Evolutionary conservation across 2,888 invertebrate species (phyloP).

Genomic region (Punctoribates punctum): DNA sequence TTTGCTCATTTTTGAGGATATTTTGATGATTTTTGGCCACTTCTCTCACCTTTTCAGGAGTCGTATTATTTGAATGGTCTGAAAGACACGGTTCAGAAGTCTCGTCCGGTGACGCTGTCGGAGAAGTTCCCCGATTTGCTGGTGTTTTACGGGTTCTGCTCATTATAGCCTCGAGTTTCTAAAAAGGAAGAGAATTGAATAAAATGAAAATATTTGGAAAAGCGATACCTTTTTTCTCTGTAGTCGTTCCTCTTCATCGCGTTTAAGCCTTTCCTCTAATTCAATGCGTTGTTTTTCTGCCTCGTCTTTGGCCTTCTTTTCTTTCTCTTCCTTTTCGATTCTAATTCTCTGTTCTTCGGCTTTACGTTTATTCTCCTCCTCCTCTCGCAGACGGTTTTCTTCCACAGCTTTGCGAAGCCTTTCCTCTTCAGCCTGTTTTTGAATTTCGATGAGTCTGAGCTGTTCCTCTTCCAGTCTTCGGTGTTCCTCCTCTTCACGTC

Average conservation of each 20-base stretch:
- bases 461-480: constrained; percentile 75
- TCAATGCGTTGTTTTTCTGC: constrained; percentile 60
- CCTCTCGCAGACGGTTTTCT: constrained; percentile 50
- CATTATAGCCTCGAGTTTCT: constrained; percentile 86
- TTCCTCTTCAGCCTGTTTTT: constrained; percentile 76
- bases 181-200: not conserved
- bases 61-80: not conserved
- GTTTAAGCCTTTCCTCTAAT: constrained; percentile 65
- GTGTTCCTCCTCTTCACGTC: constrained; percentile 78
- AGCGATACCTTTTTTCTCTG: constrained; percentile 67
- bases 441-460: constrained; percentile 60
- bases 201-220: constrained; percentile 18
- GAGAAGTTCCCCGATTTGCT: not conserved
- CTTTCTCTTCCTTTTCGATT: constrained; percentile 47
- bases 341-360: constrained; percentile 46
- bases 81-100: not conserved
- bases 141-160: constrained; percentile 65
- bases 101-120: not conserved
- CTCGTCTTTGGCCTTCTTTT: constrained; percentile 74
- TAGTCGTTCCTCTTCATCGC: constrained; percentile 83
- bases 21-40: constrained; percentile 18
- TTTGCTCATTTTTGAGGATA: constrained; percentile 3
- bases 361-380: constrained; percentile 44
- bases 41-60: constrained; percentile 15
- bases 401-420: constrained; percentile 76